A percentile compares a stretch with the other conserved stretches of the same genome.
Evolutionary conservation across 1,140 invertebrate genomes (phyloP).

Genomic region (Agrilus planipennis): DNA sequence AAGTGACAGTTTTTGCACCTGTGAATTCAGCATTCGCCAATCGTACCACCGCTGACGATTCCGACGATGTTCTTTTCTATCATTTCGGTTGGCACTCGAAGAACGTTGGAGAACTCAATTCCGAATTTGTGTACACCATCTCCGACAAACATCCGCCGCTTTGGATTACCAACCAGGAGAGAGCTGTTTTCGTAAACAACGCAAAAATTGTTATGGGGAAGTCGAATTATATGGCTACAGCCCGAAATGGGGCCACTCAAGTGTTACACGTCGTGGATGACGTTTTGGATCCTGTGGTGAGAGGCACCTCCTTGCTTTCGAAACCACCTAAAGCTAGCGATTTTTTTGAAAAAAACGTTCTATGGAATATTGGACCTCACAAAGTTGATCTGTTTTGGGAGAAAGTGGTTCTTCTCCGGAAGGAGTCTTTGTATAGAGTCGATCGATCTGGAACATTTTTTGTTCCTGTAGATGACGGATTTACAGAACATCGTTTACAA

Average conservation of each 20-base stretch:
- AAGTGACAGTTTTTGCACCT: slow-evolving; percentile 62
- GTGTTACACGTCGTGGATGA: slow-evolving; percentile 68
- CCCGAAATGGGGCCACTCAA: slow-evolving; percentile 11
- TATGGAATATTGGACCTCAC: slow-evolving; percentile 2
- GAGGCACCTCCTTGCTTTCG: slow-evolving; percentile 32
- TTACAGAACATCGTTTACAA: slow-evolving; percentile 26
- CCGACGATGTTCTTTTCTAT: slow-evolving; percentile 49
- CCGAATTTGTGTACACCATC: slow-evolving; percentile 43
- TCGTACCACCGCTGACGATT: slow-evolving; percentile 33
- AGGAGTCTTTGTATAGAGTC: slow-evolving; percentile 55
- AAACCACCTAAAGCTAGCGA: slow-evolving; percentile 47
- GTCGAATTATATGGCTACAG: slow-evolving; percentile 46
- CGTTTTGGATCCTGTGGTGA: slow-evolving; percentile 53
- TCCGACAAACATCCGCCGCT: slow-evolving; percentile 63
- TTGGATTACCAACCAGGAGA: slow-evolving; percentile 53
- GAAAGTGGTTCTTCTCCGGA: slow-evolving; percentile 50
- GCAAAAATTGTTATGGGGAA: slow-evolving; percentile 52
- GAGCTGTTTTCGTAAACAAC: slow-evolving; percentile 67
- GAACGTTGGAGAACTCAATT: slow-evolving; percentile 44
- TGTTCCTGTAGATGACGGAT: slow-evolving; percentile 71
- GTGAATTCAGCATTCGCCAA: slow-evolving; percentile 62
- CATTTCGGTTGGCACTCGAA: slow-evolving; percentile 32
- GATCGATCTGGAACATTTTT: slow-evolving; percentile 72
- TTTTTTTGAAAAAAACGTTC: slow-evolving; percentile 46
- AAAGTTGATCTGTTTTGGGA: slow-evolving; percentile 25